These are phyloP conservation scores for Colaptes auratus DNA, from an alignment of 2,113 vertebrate genomes.

Conservation along the genomic window DNA sequence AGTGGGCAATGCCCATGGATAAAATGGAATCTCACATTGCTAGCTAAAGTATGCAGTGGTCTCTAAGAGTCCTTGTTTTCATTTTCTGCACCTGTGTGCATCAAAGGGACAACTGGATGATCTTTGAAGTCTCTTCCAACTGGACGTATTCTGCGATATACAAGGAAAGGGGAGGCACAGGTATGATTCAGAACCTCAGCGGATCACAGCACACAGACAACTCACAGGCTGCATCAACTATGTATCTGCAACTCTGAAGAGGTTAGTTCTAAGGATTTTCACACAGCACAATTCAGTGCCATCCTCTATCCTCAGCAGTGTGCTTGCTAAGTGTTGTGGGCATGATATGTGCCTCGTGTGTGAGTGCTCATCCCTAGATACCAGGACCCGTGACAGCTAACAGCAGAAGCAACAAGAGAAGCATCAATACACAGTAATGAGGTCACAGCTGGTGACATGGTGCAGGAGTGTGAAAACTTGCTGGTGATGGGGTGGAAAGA, in stretches of 20 bases:
- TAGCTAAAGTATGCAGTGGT: background rate
- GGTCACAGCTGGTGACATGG: accelerated
- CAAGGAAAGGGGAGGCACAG: background rate
- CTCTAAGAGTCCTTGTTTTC: background rate
- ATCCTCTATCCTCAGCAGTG: accelerated
- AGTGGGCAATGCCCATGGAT: background rate
- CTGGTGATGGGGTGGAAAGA: background rate
- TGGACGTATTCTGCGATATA: too few relatives aligned
- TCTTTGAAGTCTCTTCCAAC: too few relatives aligned
- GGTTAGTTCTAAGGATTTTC: background rate
- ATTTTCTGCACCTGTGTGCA: background rate
- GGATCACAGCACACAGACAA: background rate
- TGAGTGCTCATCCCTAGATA: too few relatives aligned
- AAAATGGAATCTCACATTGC: background rate
- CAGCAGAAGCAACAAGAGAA: background rate
- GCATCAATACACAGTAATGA: accelerated
- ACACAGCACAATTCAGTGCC: background rate
- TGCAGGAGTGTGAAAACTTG: background rate
- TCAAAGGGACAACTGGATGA: background rate
- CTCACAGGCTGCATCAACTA: background rate
- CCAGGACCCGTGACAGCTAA: background rate
- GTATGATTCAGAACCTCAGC: background rate
- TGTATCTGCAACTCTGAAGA: background rate
- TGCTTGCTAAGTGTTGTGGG: accelerated
- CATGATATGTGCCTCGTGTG: accelerated